phyloP scores from a whole-genome alignment of 2,797 vertebrate genomes.

The Urocyon cinereoargenteus region DNA sequence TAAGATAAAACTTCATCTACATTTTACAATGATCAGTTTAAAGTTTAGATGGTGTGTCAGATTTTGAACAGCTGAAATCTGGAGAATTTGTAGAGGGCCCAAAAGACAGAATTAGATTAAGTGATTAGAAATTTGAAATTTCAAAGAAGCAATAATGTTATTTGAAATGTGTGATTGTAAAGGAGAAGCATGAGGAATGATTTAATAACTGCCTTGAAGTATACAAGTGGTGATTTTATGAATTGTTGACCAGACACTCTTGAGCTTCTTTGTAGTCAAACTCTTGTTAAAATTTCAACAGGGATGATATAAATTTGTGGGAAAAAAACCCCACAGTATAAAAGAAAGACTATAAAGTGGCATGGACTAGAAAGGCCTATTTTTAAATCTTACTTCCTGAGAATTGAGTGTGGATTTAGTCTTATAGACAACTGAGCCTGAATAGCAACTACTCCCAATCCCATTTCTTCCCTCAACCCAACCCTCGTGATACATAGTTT shows the following conservation, averaged over 20 bases:
- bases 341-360: neutral
- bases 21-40: neutral
- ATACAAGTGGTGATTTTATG: neutral
- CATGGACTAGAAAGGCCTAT: neutral
- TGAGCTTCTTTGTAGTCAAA: neutral
- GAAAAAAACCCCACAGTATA: neutral
- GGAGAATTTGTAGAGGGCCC: neutral
- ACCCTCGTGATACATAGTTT: neutral
- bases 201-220: neutral
- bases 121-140: neutral
- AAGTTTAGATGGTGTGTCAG: neutral
- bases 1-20: neutral
- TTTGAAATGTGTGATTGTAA: neutral
- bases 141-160: neutral
- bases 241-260: slow-evolving; percentile 2
- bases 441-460: neutral
- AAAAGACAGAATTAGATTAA: neutral
- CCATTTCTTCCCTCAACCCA: neutral
- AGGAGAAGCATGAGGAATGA: neutral
- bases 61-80: neutral
- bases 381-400: neutral
- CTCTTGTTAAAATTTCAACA: slow-evolving; percentile 7
- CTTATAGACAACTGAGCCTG: neutral
- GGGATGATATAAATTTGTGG: neutral
- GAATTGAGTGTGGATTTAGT: neutral